phyloP scores from a whole-genome alignment of 2,888 invertebrate species.

The Papilio protenor region DNA sequence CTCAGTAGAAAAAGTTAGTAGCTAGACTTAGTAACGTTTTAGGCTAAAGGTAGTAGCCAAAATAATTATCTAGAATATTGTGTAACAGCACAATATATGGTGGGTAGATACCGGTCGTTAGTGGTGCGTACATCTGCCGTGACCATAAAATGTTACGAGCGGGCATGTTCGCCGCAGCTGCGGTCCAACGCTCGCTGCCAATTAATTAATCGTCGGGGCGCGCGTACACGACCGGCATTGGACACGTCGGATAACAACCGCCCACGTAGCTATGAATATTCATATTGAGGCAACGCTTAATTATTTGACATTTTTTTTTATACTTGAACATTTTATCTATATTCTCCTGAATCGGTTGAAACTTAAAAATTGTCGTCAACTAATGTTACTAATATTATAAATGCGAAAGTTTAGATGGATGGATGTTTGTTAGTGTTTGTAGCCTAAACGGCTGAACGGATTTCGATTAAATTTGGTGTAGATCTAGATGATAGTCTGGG shows the following conservation, averaged over 20 bases:
- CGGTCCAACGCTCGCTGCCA: conserved; percentile 71
- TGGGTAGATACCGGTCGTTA: conserved; percentile 63
- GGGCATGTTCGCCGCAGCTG: conserved; percentile 70
- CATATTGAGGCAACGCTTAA: conserved; percentile 64
- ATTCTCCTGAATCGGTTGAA: no score
- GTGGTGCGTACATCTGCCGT: conserved; percentile 69
- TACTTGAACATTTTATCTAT: no score
- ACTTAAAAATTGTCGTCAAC: no score
- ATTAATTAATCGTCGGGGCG: conserved; percentile 77
- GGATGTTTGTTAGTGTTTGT: no score
- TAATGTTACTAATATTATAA: no score
- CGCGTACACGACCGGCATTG: conserved; percentile 74
- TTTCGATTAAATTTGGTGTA: no score
- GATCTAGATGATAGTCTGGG: no score
- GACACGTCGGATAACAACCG: conserved; percentile 73
- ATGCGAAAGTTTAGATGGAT: no score
- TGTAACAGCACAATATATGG: conserved; percentile 55
- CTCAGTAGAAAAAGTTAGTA: background rate
- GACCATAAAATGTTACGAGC: conserved; percentile 78
- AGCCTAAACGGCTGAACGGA: no score
- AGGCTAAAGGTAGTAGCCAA: background rate
- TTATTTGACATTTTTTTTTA: conserved; percentile 46
- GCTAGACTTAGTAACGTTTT: background rate
- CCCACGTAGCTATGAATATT: conserved; percentile 65
- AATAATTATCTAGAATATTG: conserved; percentile 50